These are phyloP conservation scores for Oasisia sp. DNA, from an alignment of 2,888 invertebrate genomes.

Conservation along the genomic window DNA sequence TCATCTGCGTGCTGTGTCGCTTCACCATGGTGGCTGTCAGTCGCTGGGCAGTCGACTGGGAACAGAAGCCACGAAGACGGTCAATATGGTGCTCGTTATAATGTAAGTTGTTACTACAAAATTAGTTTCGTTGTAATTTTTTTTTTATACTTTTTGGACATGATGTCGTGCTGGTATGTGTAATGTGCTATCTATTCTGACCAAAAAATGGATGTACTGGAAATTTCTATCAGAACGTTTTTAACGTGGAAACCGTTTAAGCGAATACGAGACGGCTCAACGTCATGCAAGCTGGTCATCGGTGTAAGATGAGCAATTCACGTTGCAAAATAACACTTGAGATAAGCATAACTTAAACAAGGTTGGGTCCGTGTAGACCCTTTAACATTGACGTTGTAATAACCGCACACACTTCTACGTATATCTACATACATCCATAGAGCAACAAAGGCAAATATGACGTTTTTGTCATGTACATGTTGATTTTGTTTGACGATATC, in stretches of 20 bases:
- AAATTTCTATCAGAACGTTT: no score
- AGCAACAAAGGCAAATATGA: not conserved
- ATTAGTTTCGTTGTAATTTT: not conserved
- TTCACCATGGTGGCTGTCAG: conserved; percentile 65
- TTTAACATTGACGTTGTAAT: not conserved
- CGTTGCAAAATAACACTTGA: no score
- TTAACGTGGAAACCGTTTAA: no score
- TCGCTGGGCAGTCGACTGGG: conserved; percentile 68
- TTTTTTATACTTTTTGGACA: no score
- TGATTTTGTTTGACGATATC: not conserved
- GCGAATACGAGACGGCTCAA: no score
- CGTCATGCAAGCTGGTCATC: no score
- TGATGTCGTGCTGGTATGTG: no score
- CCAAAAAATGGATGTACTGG: no score
- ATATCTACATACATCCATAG: not conserved
- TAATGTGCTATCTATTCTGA: no score
- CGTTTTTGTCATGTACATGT: not conserved
- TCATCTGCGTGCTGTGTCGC: not conserved
- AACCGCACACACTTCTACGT: not conserved
- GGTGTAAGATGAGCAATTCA: no score
- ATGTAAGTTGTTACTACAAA: no score
- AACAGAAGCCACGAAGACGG: not conserved
- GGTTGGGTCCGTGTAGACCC: not conserved
- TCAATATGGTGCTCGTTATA: not conserved
- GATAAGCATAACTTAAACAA: no score